Base-by-base conservation (phyloP, 2,113 vertebrate genomes). In the Camelus bactrianus region DNA sequence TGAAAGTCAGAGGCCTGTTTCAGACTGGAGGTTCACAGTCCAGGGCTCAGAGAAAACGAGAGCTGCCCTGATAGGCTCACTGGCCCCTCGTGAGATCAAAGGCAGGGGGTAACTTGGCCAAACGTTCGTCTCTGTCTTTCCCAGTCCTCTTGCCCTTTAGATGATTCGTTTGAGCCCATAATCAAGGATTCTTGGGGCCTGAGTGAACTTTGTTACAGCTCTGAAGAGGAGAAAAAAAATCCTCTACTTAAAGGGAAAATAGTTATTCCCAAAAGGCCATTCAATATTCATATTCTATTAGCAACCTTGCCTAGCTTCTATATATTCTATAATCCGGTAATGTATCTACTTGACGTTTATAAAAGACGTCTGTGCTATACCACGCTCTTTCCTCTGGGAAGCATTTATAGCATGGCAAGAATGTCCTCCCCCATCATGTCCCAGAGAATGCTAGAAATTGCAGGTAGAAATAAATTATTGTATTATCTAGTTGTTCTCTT, bases 281-380 rank as follows among this genome's bases (percentile, higher is more conserved):
- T 94, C 28, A 92, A 67, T 86, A 95, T 67, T 54, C 30, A 87
- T 86, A 35, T 50, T 69, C 54, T 88, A 24, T 65, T 92, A 95
- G 56, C 48, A 83, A 60, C 30, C 17, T 85, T 85, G 42, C 26
- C 42, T 62, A 85, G 64, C 17, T 64, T 60, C 54, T 77, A 32
- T 80, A 38, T 30, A 60, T 79, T 73, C 20, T 82, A 10, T 60
- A 82, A 75, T 65, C 56, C 15, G 87, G 5, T 91, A 82, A 93
- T n/a, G 7, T 75, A 73, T 77, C 73, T 65, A 75, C 13, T 46
- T 96, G 60, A 79, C 50, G 76, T 93, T 91, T 93, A 58, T 35
- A 93, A 89, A 86, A 94, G 56, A 60, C 7, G 15, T 32, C 62
- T 64, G 77, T 67, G 50, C 13, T 84, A 13, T 30, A 67, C 62